Base-by-base conservation (phyloP, 1,140 invertebrate genomes). In the Drosophila parabipectinata region DNA sequence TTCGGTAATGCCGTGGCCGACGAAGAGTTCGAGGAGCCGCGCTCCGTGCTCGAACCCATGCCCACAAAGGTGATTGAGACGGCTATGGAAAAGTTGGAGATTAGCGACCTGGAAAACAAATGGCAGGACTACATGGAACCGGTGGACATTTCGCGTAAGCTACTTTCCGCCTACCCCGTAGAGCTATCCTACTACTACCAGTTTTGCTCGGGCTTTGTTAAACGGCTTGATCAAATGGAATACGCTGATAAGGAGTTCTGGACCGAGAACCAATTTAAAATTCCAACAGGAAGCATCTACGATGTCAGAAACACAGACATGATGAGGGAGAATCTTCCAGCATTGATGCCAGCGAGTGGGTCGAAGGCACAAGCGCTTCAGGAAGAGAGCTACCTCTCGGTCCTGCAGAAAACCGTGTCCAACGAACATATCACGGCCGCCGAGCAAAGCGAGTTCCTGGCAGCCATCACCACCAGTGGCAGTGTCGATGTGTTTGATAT, bases 401-500 rank as follows among this genome's bases (percentile, higher is more conserved):
- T 87, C 4, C 37, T 87, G 7, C 37, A 73, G 0, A 79, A 28
- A 9, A 84, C 57, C n/a, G n/a, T 67, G 4, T 78, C 77, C 28
- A 44, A 75, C 14, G n/a, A 30, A 0, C 12, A 78, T 10, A 66
- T 84, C 2, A 72, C 66, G 0, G 57, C 87, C 4, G 85, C 83
- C 7, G 87, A 91, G 45, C 89, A 93, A 15, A 76, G 84, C 0
- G 92, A 93, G 28, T 83, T 94, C 9, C 59, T 95, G 34, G 91
- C 95, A 57, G 96, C 96, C 1, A 84, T 98, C 2, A 97, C 96
- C 7, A 93, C 94, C 9, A 94, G 95, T 9, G 92, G 94, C 48
- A 94, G 95, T 0, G 93, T 95, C 64, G 97, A 99, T 90, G 94
- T 95, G 4, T 95, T 97, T 52, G 95, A 97, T 90, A 93, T 97